Base-by-base conservation (phyloP, 2,888 invertebrate genomes). In the Ophioninae sp. region DNA sequence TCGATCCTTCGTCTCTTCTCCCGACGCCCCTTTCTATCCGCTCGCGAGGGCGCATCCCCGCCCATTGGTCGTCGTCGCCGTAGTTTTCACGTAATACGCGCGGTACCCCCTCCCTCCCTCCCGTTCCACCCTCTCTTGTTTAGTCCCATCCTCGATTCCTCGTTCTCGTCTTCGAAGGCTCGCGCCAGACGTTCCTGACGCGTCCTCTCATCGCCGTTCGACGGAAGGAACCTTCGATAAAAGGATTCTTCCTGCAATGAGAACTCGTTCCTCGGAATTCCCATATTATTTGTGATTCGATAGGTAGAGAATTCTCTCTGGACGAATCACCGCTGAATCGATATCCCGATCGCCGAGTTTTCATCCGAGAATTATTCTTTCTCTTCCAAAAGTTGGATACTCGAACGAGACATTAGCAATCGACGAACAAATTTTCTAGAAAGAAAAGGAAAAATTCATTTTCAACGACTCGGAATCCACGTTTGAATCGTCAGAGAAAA, bases 1-100 rank as follows among this genome's bases (percentile, higher is more conserved):
- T 90, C 89, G 89, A 90, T 90, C 89, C 87, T 86, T 85, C 84
- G 81, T 79, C 67, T 73, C 70, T 79, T 67, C 39, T 77, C 30
- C 61, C 23, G 20, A 20, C 57, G 37, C 75, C 57, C 75, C 76
- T 0, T 50, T 17, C 50, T 50, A 5, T 50, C 17, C 50, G 3
- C 13, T 50, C 37, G 39, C 44, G 50, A 50, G 5, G 3, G 6
- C 50, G 50, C 37, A 39, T 30, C 30, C 75, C 79, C 50, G 50
- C 50, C 50, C 50, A 50, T 50, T 50, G 50, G 78, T 75, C 70
- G 64, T 70, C 73, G 70, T 79, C 73, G 61, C 68, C 61, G 79
- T 67, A 56, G 37, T 67, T 74, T 78, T 74, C 67, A 62, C 76
- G 59, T 75, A 70, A 62, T 61, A 67, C 57, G 30, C 39, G 37